These are phyloP conservation scores for Scartelaos histophorus DNA, from an alignment of 2,113 vertebrate species.

Conservation along the genomic window DNA sequence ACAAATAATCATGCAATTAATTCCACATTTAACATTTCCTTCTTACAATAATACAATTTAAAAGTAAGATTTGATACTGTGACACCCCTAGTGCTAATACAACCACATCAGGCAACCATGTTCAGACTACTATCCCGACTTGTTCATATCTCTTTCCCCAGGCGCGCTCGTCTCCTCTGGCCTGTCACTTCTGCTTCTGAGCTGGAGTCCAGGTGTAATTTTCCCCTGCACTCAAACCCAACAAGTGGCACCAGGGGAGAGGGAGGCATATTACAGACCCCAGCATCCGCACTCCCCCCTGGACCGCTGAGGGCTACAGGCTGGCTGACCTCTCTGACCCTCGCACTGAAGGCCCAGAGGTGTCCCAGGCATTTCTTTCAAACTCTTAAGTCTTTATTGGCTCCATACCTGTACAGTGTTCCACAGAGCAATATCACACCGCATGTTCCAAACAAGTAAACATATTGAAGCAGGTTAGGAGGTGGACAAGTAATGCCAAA, in stretches of 20 bases:
- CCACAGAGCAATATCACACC: conserved; percentile 79
- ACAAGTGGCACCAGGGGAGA: conserved; percentile 77
- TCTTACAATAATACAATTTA: background rate
- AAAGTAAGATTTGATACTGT: background rate
- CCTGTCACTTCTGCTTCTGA: conserved; percentile 44
- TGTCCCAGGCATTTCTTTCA: conserved; percentile 76
- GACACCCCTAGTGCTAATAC: background rate
- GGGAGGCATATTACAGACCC: conserved; percentile 86
- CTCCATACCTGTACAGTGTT: conserved; percentile 70
- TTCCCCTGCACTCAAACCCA: conserved; percentile 77
- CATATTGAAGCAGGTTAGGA: conserved; percentile 30
- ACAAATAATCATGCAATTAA: no score
- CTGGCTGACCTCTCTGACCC: conserved; percentile 81
- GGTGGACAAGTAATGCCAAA: conserved; percentile 59
- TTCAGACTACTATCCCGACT: conserved; percentile 11
- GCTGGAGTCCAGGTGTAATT: conserved; percentile 69
- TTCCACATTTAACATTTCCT: no score
- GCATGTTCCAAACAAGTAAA: conserved; percentile 57
- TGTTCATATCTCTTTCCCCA: conserved; percentile 31
- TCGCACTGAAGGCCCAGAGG: conserved; percentile 72
- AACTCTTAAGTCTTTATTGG: conserved; percentile 81
- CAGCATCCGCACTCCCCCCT: conserved; percentile 79
- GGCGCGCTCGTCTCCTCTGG: conserved; percentile 24
- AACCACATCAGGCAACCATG: background rate
- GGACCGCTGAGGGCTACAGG: conserved; percentile 72